Conservation (phyloP, 2,797 vertebrate species). For the Fundulus diaphanus region DNA sequence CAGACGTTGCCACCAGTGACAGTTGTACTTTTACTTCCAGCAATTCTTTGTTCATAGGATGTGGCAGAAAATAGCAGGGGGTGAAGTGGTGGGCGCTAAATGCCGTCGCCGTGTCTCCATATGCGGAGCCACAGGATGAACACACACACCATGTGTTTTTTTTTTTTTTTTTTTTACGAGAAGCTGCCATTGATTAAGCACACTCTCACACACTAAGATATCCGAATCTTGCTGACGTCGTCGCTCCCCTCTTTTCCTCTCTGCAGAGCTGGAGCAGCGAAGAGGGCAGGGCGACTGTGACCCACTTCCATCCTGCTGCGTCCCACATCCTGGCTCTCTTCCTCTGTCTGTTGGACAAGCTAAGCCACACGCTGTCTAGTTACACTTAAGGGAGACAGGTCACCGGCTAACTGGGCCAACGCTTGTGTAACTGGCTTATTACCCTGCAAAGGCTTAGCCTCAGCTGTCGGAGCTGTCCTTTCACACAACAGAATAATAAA, state of each 20-base stretch:
- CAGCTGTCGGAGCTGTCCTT: conserved; percentile 10
- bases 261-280: conserved; percentile 3
- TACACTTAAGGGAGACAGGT: conserved; percentile 38
- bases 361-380: conserved; percentile 32
- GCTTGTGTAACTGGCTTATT: conserved; percentile 63
- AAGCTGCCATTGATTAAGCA: conserved; percentile 22
- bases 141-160: not conserved
- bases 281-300: conserved; percentile 54
- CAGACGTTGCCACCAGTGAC: conserved; percentile 15
- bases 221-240: conserved; percentile 24
- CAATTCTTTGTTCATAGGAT: conserved; percentile 43
- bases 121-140: conserved; percentile 1
- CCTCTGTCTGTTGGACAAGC: conserved; percentile 9
- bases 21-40: conserved; percentile 40
- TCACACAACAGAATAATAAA: not conserved
- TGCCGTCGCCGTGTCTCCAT: conserved; percentile 13
- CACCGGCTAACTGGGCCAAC: conserved; percentile 50
- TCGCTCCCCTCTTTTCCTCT: conserved; percentile 23
- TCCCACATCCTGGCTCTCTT: conserved; percentile 62
- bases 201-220: conserved; percentile 5
- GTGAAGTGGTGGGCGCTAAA: not conserved
- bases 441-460: conserved; percentile 34
- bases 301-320: conserved; percentile 67
- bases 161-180: conserved; percentile 13
- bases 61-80: conserved; percentile 14